phyloP scores from a whole-genome alignment of 2,113 vertebrate genomes.

The Lichenostomus cassidix region DNA sequence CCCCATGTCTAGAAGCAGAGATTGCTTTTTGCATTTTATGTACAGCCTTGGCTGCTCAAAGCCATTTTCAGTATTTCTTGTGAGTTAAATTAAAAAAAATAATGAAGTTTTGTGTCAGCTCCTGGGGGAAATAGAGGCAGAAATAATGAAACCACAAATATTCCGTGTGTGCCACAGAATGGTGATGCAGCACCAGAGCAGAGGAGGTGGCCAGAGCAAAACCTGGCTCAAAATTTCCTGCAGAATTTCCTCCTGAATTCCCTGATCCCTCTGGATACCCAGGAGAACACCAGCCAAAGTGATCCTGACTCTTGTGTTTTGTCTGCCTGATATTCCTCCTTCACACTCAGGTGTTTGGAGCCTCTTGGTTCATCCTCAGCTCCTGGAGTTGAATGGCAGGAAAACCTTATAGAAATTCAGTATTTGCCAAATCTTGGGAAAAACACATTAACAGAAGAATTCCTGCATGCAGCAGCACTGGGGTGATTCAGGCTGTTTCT shows the following conservation, averaged over 20 bases:
- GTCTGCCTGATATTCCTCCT: background rate
- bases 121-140: background rate
- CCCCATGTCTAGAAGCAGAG: background rate
- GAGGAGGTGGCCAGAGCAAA: background rate
- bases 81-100: background rate
- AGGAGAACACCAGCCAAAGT: background rate
- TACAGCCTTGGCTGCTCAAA: background rate
- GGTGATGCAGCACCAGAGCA: background rate
- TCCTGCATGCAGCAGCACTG: background rate
- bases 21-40: background rate
- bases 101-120: accelerated
- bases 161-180: background rate
- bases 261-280: background rate
- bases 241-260: background rate
- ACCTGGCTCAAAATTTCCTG: background rate
- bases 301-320: accelerated
- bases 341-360: background rate
- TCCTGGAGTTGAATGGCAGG: background rate
- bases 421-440: background rate
- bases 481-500: background rate
- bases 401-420: accelerated
- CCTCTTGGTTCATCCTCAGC: background rate
- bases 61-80: background rate
- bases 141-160: background rate
- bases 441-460: background rate